phyloP scores from a whole-genome alignment of 2,888 invertebrate species.

The Scaptomyza polygonia region DNA sequence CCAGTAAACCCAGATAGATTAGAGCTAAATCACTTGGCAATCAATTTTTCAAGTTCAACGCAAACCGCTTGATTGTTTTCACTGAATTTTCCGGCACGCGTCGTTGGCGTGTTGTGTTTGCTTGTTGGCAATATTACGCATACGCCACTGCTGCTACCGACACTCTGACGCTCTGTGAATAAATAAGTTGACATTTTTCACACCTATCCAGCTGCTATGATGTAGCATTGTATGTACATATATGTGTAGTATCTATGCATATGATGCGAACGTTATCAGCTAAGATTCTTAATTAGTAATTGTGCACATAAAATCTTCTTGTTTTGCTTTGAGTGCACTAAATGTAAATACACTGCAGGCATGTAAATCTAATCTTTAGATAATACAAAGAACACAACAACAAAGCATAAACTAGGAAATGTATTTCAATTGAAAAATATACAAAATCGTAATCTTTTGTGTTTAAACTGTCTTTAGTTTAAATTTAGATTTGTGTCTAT shows the following conservation, averaged over 20 bases:
- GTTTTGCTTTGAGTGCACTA: background rate
- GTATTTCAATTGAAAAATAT: background rate
- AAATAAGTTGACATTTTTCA: conserved; percentile 38
- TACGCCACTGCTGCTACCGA: conserved; percentile 33
- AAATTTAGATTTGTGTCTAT: no score
- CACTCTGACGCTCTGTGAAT: conserved; percentile 1
- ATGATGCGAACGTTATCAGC: conserved; percentile 26
- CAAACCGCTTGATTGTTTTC: conserved; percentile 1
- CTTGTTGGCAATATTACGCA: conserved; percentile 46
- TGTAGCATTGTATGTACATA: no score
- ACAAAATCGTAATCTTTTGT: no score
- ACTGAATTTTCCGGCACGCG: conserved; percentile 37
- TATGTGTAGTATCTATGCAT: background rate
- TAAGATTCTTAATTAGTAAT: conserved; percentile 55
- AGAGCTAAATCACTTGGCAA: conserved; percentile 25
- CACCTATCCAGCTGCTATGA: no score
- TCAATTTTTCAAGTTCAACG: conserved; percentile 25
- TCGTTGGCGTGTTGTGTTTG: conserved; percentile 28
- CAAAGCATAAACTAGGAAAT: conserved; percentile 1
- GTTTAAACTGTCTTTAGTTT: no score
- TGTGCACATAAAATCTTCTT: conserved; percentile 56
- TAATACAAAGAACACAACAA: background rate
- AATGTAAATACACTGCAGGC: background rate
- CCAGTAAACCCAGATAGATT: background rate
- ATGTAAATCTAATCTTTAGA: background rate